These are phyloP conservation scores for Rhinolophus sinicus DNA, from an alignment of 2,113 vertebrate genomes.

Conservation along the genomic window DNA sequence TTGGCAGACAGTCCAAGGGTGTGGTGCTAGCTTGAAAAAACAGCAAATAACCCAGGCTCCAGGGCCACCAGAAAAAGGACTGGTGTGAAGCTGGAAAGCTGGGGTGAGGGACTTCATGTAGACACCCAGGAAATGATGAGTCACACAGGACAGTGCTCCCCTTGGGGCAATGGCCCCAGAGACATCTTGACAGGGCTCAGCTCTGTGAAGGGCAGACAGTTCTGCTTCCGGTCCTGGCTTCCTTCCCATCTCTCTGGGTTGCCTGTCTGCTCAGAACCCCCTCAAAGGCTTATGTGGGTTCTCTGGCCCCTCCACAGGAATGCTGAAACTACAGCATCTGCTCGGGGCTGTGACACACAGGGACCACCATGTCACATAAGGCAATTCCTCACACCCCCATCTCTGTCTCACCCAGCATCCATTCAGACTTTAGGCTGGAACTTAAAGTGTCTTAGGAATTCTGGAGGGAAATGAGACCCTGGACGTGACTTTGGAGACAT, in stretches of 20 bases:
- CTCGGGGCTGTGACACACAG: accelerated
- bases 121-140: conserved; percentile 23
- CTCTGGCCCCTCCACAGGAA: neutral
- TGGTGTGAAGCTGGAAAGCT: conserved; percentile 30
- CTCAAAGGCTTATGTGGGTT: neutral
- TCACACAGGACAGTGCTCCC: neutral
- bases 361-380: neutral
- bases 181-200: neutral
- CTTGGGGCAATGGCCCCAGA: neutral
- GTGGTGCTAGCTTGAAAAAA: conserved; percentile 75
- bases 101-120: neutral
- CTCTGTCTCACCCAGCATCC: neutral
- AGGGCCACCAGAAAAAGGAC: conserved; percentile 62
- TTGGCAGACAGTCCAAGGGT: conserved; percentile 78
- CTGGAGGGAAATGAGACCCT: neutral
- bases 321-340: neutral
- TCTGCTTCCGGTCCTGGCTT: neutral
- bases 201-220: neutral
- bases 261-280: neutral
- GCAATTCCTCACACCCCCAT: neutral
- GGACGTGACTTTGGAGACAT: neutral
- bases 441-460: neutral
- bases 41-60: conserved; percentile 75
- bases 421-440: neutral
- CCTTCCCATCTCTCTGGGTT: neutral